Evolutionary conservation across 2,888 invertebrate species (phyloP).

Genomic region (Pterostichus niger): DNA sequence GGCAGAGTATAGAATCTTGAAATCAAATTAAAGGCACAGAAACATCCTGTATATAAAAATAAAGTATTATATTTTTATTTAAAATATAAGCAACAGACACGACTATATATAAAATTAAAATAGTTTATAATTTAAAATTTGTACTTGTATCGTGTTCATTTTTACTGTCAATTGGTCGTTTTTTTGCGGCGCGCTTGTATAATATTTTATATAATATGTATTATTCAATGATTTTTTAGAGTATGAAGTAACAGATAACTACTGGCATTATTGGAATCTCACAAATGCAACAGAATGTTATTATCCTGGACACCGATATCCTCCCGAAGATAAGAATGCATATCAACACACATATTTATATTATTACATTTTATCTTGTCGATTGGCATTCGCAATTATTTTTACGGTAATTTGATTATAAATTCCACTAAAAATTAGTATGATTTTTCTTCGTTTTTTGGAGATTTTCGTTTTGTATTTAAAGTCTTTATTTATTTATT

Average conservation of each 20-base stretch:
- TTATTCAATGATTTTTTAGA: constrained; percentile 36
- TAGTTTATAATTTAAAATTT: no score
- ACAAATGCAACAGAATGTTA: constrained; percentile 71
- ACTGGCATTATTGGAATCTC: constrained; percentile 2
- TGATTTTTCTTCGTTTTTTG: no score
- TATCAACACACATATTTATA: constrained; percentile 77
- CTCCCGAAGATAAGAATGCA: constrained; percentile 70
- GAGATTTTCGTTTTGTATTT: no score
- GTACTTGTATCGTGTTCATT: no score
- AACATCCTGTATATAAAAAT: no score
- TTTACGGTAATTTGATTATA: constrained; percentile 79
- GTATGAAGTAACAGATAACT: constrained; percentile 22
- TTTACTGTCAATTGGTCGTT: no score
- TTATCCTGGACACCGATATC: constrained; percentile 75
- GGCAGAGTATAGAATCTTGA: no score
- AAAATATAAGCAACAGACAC: constrained; percentile 10
- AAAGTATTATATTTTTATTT: no score
- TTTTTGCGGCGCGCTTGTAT: no score
- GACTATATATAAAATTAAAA: no score
- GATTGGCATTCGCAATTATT: constrained; percentile 80
- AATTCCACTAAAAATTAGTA: background rate
- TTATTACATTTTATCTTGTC: constrained; percentile 80
- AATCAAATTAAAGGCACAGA: no score
- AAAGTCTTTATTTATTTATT: no score
- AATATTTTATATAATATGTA: background rate